These are phyloP conservation scores for Caretta caretta DNA, from an alignment of 2,113 vertebrate genomes.

Conservation along the genomic window DNA sequence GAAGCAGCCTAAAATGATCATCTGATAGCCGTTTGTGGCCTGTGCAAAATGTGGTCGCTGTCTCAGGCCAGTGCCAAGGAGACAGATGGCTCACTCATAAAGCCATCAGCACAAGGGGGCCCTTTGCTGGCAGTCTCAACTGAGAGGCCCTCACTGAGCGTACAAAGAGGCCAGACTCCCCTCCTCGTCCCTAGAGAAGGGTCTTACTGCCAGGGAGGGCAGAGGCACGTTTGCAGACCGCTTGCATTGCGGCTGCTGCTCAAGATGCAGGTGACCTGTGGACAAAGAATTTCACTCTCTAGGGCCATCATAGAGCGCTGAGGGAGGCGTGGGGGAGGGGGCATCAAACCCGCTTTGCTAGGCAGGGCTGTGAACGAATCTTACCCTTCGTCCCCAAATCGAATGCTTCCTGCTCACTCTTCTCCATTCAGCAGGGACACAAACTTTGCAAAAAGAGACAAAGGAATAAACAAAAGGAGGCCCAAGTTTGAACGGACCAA, in stretches of 20 bases:
- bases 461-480: background rate
- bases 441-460: background rate
- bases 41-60: background rate
- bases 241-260: background rate
- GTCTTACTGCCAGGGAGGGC: background rate
- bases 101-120: background rate
- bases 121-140: background rate
- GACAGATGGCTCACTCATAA: background rate
- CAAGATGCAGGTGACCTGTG: background rate
- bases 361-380: background rate
- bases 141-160: background rate
- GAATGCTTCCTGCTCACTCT: background rate
- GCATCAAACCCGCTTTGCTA: background rate
- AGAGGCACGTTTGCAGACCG: background rate
- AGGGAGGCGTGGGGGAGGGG: too few species aligned
- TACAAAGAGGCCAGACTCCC: too few species aligned
- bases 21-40: background rate
- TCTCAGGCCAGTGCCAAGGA: background rate
- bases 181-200: background rate
- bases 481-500: background rate
- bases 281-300: background rate
- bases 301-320: background rate
- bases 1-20: background rate
- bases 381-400: background rate
- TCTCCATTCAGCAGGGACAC: background rate